Percentiles rank a stretch among this genome's conserved stretches.
These are phyloP conservation scores for Drosophila siamana DNA, from an alignment of 2,888 invertebrate species.

Conservation along the genomic window DNA sequence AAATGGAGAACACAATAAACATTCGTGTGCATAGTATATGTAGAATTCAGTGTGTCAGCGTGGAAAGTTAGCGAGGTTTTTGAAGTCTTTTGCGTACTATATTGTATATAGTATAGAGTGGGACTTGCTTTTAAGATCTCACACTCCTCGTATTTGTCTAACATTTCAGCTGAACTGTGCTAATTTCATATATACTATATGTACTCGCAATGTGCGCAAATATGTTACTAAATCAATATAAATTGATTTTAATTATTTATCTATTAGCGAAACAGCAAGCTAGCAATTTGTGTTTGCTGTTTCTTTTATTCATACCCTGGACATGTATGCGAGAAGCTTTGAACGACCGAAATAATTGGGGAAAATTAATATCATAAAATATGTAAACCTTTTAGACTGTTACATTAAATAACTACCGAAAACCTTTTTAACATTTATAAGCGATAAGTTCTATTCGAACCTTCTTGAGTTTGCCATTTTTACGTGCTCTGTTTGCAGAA, in stretches of 20 bases:
- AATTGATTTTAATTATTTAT: slow-evolving; percentile 81
- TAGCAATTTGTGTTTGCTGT: slow-evolving; percentile 38
- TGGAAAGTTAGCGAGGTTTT: slow-evolving; percentile 17
- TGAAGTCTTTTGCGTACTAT: slow-evolving; percentile 2
- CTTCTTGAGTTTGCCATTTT: not conserved
- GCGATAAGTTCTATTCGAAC: not conserved
- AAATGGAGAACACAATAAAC: not conserved
- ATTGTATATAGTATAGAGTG: slow-evolving; percentile 1
- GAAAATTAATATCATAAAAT: not conserved
- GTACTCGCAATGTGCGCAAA: slow-evolving; percentile 45
- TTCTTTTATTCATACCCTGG: slow-evolving; percentile 19
- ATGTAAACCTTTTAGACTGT: not conserved
- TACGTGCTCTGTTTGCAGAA: slow-evolving; percentile 9
- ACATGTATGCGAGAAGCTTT: not conserved
- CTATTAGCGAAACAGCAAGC: slow-evolving; percentile 73
- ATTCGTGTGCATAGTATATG: not conserved
- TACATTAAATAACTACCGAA: not conserved
- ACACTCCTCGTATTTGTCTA: slow-evolving; percentile 49
- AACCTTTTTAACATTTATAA: not conserved
- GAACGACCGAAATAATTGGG: not conserved
- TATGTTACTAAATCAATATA: slow-evolving; percentile 79
- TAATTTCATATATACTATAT: slow-evolving; percentile 57
- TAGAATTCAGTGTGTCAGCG: not conserved
- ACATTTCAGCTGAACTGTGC: slow-evolving; percentile 77
- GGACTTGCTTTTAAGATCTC: slow-evolving; percentile 32